phyloP scores from a whole-genome alignment of 2,113 vertebrate genomes.

The Cheirogaleus medius region DNA sequence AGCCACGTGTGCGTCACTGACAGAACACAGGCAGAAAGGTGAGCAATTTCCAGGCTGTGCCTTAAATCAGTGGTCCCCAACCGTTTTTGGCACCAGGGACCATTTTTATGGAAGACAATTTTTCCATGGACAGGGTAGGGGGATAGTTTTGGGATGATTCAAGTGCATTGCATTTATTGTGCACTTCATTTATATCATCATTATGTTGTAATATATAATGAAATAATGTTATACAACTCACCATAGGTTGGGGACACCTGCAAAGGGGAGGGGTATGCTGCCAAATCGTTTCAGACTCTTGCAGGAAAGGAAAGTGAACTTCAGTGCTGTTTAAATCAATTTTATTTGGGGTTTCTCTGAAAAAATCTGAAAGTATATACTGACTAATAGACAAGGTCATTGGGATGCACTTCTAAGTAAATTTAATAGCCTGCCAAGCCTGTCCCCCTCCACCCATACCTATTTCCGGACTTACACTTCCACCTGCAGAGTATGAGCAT shows the following conservation, averaged over 20 bases:
- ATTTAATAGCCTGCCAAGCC: neutral
- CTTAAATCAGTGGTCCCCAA: neutral
- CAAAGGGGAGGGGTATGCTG: neutral
- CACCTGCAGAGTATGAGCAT: neutral
- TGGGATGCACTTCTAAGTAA: neutral
- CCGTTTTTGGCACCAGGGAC: too few relatives aligned
- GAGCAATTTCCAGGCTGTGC: neutral
- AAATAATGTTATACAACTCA: too few relatives aligned
- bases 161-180: too few relatives aligned
- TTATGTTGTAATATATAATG: too few relatives aligned
- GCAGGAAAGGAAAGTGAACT: neutral
- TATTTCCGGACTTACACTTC: neutral
- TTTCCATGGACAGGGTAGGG: too few relatives aligned
- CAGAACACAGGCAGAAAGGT: neutral
- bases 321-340: neutral
- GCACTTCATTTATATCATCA: too few relatives aligned
- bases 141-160: too few relatives aligned
- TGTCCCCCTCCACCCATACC: neutral
- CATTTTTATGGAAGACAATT: too few relatives aligned
- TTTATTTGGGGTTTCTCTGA: neutral
- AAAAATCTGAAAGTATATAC: neutral
- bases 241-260: too few relatives aligned
- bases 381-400: neutral
- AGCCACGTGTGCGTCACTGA: accelerated
- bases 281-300: neutral